Conservation (phyloP, 2,797 vertebrate species). For the Meriones psammophilus region DNA sequence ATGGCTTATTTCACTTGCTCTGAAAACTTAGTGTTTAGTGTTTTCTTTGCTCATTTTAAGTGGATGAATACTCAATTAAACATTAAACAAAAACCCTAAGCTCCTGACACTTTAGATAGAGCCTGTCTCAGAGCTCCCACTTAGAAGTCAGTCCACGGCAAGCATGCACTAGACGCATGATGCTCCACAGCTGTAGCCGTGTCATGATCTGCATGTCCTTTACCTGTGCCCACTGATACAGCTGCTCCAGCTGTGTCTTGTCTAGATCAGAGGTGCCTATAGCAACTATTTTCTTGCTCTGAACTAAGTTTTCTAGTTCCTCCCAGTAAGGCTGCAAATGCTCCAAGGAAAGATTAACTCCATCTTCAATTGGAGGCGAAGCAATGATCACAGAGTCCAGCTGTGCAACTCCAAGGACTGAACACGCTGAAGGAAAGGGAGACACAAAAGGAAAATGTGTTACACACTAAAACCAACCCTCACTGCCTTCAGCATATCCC, state of each 20-base stretch:
- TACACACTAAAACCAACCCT: conserved; percentile 4
- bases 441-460: not conserved
- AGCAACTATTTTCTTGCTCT: conserved; percentile 93
- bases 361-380: conserved; percentile 92
- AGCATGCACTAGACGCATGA: not conserved
- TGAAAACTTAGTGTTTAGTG: not conserved
- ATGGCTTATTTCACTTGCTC: conserved; percentile 28
- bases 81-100: not conserved
- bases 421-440: conserved; percentile 90
- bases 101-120: not conserved
- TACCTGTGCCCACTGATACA: conserved; percentile 98
- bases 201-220: conserved; percentile 36
- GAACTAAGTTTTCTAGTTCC: conserved; percentile 95
- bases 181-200: not conserved
- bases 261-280: conserved; percentile 99
- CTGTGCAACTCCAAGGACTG: conserved; percentile 94
- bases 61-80: conserved; percentile 35
- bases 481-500: not conserved
- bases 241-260: conserved; percentile 96
- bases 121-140: not conserved
- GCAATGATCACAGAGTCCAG: conserved; percentile 98
- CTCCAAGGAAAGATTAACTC: conserved; percentile 91
- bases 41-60: conserved; percentile 59
- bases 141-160: not conserved
- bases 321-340: conserved; percentile 97